phyloP scores from a whole-genome alignment of 2,888 invertebrate genomes.

The Caenorhabditis doughertyi region DNA sequence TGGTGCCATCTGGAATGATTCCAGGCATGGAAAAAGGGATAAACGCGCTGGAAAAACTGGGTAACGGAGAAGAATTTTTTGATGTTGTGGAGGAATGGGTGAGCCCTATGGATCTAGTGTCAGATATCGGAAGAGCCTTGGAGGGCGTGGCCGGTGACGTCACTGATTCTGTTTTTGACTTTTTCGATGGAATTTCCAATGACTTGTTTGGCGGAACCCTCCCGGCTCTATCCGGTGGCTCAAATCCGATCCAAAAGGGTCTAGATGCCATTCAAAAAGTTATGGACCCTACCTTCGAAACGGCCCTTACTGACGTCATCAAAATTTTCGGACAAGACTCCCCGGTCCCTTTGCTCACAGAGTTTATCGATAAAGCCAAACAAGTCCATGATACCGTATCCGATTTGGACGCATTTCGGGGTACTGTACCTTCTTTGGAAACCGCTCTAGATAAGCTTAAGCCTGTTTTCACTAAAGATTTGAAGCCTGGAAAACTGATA shows the following conservation, averaged over 20 bases:
- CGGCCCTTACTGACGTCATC: not conserved
- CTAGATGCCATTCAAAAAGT: not conserved
- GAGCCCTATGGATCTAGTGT: not conserved
- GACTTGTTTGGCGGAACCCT: not conserved
- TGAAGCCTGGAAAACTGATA: not conserved
- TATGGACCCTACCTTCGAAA: not conserved
- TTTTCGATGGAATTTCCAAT: not conserved
- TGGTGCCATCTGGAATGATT: not conserved
- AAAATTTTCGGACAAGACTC: not conserved
- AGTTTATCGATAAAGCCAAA: slow-evolving; percentile 6
- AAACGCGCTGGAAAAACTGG: slow-evolving; percentile 1
- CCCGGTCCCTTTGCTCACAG: not conserved
- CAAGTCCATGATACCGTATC: not conserved
- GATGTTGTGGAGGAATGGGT: not conserved
- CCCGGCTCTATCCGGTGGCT: not conserved
- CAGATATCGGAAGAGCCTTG: not conserved
- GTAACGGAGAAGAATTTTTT: slow-evolving; percentile 3
- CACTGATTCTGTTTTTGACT: not conserved
- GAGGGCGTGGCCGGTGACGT: not conserved
- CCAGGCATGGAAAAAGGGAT: slow-evolving; percentile 17
- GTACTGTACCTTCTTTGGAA: not conserved
- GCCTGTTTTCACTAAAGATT: not conserved
- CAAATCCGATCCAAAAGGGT: not conserved
- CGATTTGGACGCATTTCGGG: not conserved
- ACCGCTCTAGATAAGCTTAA: slow-evolving; percentile 9